Conservation (phyloP, 2,113 vertebrate species). For the Myodes glareolus region DNA sequence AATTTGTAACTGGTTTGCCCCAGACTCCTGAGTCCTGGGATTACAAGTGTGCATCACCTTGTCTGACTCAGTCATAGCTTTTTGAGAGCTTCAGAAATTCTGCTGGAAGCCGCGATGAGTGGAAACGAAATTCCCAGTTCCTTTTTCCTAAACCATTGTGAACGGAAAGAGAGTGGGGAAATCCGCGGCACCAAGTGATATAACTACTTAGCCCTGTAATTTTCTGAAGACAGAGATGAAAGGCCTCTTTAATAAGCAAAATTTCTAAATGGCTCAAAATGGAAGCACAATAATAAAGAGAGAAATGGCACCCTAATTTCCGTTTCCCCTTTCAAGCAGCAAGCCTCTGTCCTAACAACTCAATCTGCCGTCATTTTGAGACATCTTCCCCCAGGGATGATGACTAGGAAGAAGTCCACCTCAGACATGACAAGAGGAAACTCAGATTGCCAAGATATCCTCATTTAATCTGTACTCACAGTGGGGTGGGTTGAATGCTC, state of each 20-base stretch:
- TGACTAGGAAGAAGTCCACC: background rate
- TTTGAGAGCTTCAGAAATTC: conserved; percentile 16
- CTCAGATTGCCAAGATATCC: background rate
- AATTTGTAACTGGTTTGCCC: background rate
- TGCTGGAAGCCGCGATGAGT: background rate
- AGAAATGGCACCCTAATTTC: conserved; percentile 15
- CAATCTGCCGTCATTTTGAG: conserved; percentile 23
- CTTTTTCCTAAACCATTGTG: background rate
- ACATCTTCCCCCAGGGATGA: background rate
- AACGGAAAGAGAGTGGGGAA: background rate
- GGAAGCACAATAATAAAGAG: conserved; percentile 33
- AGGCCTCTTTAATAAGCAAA: conserved; percentile 30
- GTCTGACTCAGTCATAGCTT: background rate
- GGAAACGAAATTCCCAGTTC: background rate
- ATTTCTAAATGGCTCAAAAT: conserved; percentile 37
- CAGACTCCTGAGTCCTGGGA: background rate
- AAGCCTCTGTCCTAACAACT: conserved; percentile 24
- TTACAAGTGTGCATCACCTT: background rate
- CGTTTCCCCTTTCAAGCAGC: conserved; percentile 17
- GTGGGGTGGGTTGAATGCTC: background rate
- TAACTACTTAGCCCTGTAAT: background rate
- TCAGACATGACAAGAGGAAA: background rate
- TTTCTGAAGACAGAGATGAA: conserved; percentile 34
- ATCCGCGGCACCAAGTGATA: background rate
- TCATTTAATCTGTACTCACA: background rate